Evolutionary conservation across 2,797 vertebrate species (phyloP).

Genomic region (Pantherophis alleghaniensis): DNA sequence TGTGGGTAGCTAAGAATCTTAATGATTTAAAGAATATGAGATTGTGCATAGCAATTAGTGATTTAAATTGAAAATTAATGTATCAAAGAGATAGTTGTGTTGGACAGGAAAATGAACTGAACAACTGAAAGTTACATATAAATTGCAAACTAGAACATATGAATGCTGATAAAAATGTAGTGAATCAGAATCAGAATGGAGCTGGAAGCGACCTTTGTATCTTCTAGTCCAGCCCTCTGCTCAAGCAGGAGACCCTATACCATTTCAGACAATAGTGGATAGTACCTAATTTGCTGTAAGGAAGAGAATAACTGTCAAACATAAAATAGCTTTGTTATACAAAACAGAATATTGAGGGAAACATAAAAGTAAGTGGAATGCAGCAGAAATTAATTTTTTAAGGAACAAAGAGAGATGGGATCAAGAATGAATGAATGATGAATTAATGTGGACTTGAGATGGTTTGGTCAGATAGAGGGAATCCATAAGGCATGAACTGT

Average conservation of each 20-base stretch:
- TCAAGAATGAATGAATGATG: neutral
- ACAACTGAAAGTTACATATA: neutral
- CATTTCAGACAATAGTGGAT: neutral
- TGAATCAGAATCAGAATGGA: too few species aligned
- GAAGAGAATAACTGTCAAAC: neutral
- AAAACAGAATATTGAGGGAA: neutral
- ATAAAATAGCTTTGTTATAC: neutral
- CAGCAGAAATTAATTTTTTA: neutral
- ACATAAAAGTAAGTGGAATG: neutral
- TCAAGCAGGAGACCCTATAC: too few species aligned
- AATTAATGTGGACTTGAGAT: neutral
- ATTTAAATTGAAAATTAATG: neutral
- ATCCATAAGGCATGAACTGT: neutral
- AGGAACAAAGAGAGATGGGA: neutral
- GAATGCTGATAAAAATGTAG: neutral
- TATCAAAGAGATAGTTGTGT: neutral
- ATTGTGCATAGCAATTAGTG: neutral
- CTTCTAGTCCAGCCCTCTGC: too few species aligned
- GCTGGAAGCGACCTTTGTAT: too few species aligned
- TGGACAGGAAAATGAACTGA: neutral
- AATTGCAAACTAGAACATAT: neutral
- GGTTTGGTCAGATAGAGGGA: neutral
- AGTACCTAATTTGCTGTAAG: neutral
- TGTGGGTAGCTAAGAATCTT: neutral
- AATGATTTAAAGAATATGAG: neutral